Evolutionary conservation across 2,797 vertebrate genomes (phyloP).

Genomic region (Agapornis canus): DNA sequence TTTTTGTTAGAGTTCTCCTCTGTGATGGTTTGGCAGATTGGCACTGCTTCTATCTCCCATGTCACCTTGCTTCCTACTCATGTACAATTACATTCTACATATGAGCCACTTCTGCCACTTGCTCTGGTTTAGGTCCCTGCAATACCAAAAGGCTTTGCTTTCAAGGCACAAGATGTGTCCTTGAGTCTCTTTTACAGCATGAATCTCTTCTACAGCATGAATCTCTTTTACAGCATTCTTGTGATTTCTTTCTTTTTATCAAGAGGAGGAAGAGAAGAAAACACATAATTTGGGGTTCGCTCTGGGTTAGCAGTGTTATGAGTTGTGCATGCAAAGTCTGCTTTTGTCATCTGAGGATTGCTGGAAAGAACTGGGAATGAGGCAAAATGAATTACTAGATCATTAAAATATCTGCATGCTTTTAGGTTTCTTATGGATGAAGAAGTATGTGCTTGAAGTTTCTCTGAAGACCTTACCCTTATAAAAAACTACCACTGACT

Average conservation of each 20-base stretch:
- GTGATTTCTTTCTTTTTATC: background rate
- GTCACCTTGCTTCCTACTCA: conserved; percentile 34
- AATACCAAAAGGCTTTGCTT: background rate
- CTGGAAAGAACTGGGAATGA: background rate
- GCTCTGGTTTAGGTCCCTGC: background rate
- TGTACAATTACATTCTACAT: conserved; percentile 28
- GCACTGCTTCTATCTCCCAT: background rate
- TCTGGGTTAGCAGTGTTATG: background rate
- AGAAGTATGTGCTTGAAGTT: background rate
- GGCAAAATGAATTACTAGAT: background rate
- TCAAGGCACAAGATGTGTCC: fast-evolving
- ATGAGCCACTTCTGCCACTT: background rate
- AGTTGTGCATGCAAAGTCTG: background rate
- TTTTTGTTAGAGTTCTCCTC: conserved; percentile 36
- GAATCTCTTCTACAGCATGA: background rate
- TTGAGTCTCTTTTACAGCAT: background rate
- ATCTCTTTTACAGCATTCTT: background rate
- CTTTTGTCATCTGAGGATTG: background rate
- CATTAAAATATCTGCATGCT: background rate
- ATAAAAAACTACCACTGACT: background rate
- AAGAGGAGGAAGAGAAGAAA: background rate
- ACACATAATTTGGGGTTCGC: fast-evolving
- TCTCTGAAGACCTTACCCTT: background rate
- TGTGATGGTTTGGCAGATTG: background rate
- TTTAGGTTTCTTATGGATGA: background rate